phyloP scores from a whole-genome alignment of 2,888 invertebrate genomes.

The Bembecia ichneumoniformis region DNA sequence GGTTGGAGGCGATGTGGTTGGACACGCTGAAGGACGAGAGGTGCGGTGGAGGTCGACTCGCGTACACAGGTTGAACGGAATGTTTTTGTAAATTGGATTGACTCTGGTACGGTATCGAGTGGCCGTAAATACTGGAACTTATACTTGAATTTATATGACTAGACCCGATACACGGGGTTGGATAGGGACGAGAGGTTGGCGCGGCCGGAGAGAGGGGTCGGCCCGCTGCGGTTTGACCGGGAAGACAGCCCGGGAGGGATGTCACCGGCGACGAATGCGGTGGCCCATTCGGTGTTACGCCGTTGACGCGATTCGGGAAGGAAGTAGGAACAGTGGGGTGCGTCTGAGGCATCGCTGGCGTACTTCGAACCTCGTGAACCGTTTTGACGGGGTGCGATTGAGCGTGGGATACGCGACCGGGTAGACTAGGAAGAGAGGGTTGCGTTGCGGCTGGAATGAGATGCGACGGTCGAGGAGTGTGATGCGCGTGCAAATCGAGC shows the following conservation, averaged over 20 bases:
- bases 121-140: slow-evolving; percentile 60
- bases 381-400: slow-evolving; percentile 47
- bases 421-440: slow-evolving; percentile 38
- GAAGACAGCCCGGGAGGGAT: slow-evolving; percentile 53
- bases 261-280: slow-evolving; percentile 35
- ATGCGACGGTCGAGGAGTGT: slow-evolving; percentile 28
- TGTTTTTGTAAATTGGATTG: slow-evolving; percentile 65
- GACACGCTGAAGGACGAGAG: slow-evolving; percentile 55
- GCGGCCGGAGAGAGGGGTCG: slow-evolving; percentile 48
- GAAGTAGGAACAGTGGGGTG: slow-evolving; percentile 55
- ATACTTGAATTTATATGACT: slow-evolving; percentile 66
- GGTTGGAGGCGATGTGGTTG: slow-evolving; percentile 67
- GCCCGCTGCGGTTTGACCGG: slow-evolving; percentile 43
- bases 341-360: slow-evolving; percentile 25
- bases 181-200: slow-evolving; percentile 51
- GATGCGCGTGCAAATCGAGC: slow-evolving; percentile 53
- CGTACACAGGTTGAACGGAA: slow-evolving; percentile 57
- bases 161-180: slow-evolving; percentile 61
- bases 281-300: slow-evolving; percentile 34
- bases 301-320: slow-evolving; percentile 40
- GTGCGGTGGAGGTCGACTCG: slow-evolving; percentile 53
- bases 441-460: slow-evolving; percentile 23
- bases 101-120: slow-evolving; percentile 57
- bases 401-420: slow-evolving; percentile 38
- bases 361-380: slow-evolving; percentile 45